phyloP scores from a whole-genome alignment of 1,140 invertebrate species.

The Ceratoteleas bidentatus region DNA sequence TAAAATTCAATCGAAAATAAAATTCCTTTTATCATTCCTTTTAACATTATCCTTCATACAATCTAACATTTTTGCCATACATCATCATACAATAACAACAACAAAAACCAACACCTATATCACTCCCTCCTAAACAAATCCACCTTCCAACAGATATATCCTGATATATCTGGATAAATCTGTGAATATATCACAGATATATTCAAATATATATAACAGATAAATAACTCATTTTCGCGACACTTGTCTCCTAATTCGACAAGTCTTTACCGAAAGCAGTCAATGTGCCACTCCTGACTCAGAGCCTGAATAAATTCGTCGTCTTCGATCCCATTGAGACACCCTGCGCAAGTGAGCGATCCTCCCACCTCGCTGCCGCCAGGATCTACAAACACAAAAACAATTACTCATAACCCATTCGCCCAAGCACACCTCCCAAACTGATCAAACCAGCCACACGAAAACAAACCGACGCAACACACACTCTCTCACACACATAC shows the following conservation, averaged over 20 bases:
- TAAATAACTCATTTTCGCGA: background rate
- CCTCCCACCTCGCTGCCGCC: constrained; percentile 74
- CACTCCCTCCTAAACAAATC: no score
- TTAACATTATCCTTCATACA: no score
- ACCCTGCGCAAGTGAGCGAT: constrained; percentile 85
- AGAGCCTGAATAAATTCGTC: constrained; percentile 90
- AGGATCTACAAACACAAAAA: constrained; percentile 75
- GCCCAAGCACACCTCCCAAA: no score
- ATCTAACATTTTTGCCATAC: no score
- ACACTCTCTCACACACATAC: background rate
- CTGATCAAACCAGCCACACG: background rate
- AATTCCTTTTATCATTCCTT: no score
- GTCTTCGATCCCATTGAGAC: constrained; percentile 87
- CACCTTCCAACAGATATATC: no score
- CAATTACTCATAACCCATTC: background rate
- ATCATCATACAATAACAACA: no score
- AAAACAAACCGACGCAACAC: background rate
- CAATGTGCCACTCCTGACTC: constrained; percentile 92
- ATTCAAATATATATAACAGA: no score
- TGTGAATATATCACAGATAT: no score
- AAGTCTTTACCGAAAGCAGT: constrained; percentile 88
- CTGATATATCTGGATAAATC: no score
- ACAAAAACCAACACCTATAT: no score
- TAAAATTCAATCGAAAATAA: no score
- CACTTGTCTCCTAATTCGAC: background rate